Percentiles rank a stretch among this genome's conserved stretches.
These are phyloP conservation scores for Ptychochromis oligacanthus DNA, from an alignment of 2,113 vertebrate species.

Conservation along the genomic window DNA sequence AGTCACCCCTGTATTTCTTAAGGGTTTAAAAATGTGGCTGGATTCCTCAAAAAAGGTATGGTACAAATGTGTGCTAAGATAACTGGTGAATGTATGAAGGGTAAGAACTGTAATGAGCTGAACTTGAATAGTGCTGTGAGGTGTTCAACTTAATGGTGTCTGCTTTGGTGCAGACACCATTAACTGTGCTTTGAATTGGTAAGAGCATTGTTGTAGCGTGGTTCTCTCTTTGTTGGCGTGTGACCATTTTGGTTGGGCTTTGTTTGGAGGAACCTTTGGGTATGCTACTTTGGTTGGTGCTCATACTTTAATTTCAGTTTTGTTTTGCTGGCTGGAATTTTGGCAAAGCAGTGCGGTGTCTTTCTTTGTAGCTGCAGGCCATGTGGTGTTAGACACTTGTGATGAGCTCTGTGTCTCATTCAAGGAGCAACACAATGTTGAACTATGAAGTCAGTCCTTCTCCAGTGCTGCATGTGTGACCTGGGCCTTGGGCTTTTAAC, in stretches of 20 bases:
- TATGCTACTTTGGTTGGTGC: not conserved
- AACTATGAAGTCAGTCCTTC: too few relatives aligned
- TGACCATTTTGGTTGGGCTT: not conserved
- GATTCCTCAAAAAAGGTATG: too few relatives aligned
- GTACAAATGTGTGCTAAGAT: too few relatives aligned
- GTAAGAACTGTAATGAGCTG: not conserved
- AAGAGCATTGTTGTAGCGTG: not conserved
- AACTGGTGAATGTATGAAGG: conserved; percentile 1
- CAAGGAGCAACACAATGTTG: too few relatives aligned
- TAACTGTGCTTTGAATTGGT: not conserved
- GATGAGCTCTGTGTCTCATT: too few relatives aligned
- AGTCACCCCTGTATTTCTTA: not conserved
- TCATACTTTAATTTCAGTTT: not conserved
- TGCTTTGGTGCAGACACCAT: not conserved
- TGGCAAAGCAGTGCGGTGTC: not conserved
- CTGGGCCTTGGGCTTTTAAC: too few relatives aligned
- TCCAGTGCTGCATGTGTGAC: too few relatives aligned
- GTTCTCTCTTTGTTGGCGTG: not conserved
- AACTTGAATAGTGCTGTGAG: not conserved
- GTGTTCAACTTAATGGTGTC: not conserved
- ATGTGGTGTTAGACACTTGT: too few relatives aligned
- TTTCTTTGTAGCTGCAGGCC: too few relatives aligned
- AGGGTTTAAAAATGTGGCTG: too few relatives aligned
- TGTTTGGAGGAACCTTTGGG: not conserved
- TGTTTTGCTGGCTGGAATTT: not conserved